phyloP scores from a whole-genome alignment of 2,797 vertebrate genomes.

The Tenualosa ilisha region DNA sequence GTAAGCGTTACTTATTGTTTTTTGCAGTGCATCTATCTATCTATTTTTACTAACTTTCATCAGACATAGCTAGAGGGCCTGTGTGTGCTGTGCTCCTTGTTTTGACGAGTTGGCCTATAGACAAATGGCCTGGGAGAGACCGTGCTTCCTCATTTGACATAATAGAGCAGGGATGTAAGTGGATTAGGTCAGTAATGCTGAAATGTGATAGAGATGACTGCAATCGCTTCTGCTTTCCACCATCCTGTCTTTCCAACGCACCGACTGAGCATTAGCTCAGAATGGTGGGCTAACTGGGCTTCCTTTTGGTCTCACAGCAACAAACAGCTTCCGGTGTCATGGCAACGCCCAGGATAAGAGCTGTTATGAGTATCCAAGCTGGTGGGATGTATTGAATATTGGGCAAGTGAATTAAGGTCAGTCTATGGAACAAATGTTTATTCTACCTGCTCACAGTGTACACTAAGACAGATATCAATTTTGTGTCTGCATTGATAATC shows the following conservation, averaged over 20 bases:
- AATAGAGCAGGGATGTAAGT: conserved; percentile 61
- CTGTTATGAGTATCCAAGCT: not conserved
- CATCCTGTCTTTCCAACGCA: conserved; percentile 30
- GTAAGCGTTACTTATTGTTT: no score
- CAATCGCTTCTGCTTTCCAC: conserved; percentile 59
- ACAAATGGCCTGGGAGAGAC: conserved; percentile 28
- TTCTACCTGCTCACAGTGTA: not conserved
- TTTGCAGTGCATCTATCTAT: no score
- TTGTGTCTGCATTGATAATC: not conserved
- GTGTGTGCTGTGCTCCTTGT: not conserved
- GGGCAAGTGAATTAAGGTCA: not conserved
- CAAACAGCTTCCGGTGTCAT: not conserved
- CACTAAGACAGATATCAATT: not conserved
- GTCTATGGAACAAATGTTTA: not conserved
- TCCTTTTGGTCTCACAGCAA: not conserved
- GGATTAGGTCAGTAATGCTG: conserved; percentile 58
- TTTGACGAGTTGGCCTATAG: not conserved
- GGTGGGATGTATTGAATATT: not conserved
- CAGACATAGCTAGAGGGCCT: not conserved
- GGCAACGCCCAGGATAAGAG: not conserved
- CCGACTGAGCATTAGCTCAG: not conserved
- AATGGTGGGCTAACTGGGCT: not conserved
- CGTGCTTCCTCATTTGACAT: conserved; percentile 35
- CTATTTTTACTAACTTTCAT: not conserved
- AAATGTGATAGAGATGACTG: conserved; percentile 63